Evolutionary conservation across 64 coral and sea anemone species (phyloP), one percentile per base, ranked within the genome.

Genomic region (Montipora capricornis): DNA sequence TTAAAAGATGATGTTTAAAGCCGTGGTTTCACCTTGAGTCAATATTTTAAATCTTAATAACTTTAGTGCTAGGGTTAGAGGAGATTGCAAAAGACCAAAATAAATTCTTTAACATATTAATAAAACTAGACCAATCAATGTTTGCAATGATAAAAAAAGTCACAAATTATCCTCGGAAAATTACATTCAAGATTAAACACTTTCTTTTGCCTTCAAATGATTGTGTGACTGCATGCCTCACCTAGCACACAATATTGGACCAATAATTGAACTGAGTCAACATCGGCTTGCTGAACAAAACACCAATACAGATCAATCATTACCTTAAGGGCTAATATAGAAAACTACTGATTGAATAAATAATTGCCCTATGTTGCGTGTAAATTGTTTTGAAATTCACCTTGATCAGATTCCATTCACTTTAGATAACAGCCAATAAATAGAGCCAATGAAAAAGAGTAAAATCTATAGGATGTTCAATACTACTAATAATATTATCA

Each of bases 1-100:
- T 37, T 2, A 37, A 37, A 37, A 37, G 1, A 37, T 37, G 37
- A 57, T 57, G 11, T 11, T 71, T 15, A 20, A 71, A 85, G 14
- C 47, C 73, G 47, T 85, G 62, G 62, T 71, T 69, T 84, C 11
- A 71, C 16, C 26, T 2, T 70, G n/a, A 19, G 8, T 49, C 82
- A 85, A 85, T 85, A 85, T 85, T 71, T 85, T 49, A 85, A 85
- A 85, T 85, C 82, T 85, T 17, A 70, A 26, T 20, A 3, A 45
- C 47, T 50, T 16, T 46, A 85, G 5, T 49, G 69, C 51, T 10
- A 5, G 11, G 8, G 19, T 7, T 37, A 62, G 2, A 82, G 11
- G 5, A 44, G 4, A 16, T 64, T 0, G 12, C 0, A 79, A 4
- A 79, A 7, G 12, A 80, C 13, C 9, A 81, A 19, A 24, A 11